Conservation (phyloP, 2,797 vertebrate genomes). For the Sebastes nivosus region DNA sequence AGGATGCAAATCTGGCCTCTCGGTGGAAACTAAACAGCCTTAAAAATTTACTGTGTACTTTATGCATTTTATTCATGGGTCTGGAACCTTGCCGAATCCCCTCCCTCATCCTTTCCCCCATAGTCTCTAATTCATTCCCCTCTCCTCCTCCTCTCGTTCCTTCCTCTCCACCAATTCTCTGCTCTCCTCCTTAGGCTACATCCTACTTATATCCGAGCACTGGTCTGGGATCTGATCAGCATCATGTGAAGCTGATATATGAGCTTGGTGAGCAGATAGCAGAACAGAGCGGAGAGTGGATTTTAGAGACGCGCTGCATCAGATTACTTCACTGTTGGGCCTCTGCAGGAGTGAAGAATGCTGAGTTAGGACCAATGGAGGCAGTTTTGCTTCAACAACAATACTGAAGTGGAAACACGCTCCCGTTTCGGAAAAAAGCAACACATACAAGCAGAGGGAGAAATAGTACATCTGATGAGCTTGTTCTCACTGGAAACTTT, state of each 20-base stretch:
- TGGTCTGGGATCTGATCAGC: slow-evolving; percentile 53
- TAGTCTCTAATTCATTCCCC: slow-evolving; percentile 24
- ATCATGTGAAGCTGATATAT: slow-evolving; percentile 53
- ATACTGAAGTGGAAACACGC: neutral
- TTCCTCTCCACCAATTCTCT: slow-evolving; percentile 16
- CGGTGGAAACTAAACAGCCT: slow-evolving; percentile 64
- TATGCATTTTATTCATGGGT: slow-evolving; percentile 64
- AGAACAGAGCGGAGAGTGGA: slow-evolving; percentile 36
- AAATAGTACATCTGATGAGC: neutral
- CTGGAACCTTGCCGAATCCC: slow-evolving; percentile 48
- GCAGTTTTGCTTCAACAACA: neutral
- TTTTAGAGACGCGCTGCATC: slow-evolving; percentile 37
- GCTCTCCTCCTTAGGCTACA: slow-evolving; percentile 46
- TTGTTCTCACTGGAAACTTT: neutral
- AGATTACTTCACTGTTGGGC: slow-evolving; percentile 32
- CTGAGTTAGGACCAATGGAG: slow-evolving; percentile 5
- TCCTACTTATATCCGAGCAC: slow-evolving; percentile 25
- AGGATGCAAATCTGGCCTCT: slow-evolving; percentile 73
- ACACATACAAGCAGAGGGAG: neutral
- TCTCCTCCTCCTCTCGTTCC: slow-evolving; percentile 1
- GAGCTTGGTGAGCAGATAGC: slow-evolving; percentile 52
- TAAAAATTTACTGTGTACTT: slow-evolving; percentile 67
- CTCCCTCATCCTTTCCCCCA: slow-evolving; percentile 13
- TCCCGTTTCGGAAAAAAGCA: neutral
- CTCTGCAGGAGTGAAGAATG: slow-evolving; percentile 18